Conservation (phyloP, 2,888 invertebrate species). For the Stenoptilia bipunctidactyla region DNA sequence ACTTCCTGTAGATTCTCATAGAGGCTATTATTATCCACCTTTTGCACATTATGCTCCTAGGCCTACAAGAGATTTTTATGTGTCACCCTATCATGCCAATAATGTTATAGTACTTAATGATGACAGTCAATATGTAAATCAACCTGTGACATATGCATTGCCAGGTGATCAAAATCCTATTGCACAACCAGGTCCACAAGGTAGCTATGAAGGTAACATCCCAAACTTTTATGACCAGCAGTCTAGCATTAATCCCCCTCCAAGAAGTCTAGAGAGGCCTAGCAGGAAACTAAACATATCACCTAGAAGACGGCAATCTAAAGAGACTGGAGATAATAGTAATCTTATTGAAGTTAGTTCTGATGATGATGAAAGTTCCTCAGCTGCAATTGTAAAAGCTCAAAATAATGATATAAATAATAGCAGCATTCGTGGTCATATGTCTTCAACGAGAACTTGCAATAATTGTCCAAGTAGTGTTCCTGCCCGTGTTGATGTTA, state of each 20-base stretch:
- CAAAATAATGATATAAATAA: conserved; percentile 10
- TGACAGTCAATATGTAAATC: conserved; percentile 31
- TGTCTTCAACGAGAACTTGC: conserved; percentile 13
- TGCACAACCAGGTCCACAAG: not conserved
- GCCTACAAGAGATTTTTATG: conserved; percentile 29
- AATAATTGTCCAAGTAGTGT: conserved; percentile 16
- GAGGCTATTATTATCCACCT: conserved; percentile 40
- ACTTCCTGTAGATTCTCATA: conserved; percentile 24
- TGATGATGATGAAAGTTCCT: conserved; percentile 54
- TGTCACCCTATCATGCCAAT: conserved; percentile 31
- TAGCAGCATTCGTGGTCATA: conserved; percentile 12
- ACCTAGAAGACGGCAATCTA: conserved; percentile 48
- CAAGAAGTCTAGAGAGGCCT: conserved; percentile 40
- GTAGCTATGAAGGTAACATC: not conserved
- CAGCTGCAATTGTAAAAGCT: conserved; percentile 5
- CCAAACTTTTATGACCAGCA: not conserved
- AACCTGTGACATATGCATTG: conserved; percentile 33
- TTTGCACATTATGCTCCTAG: conserved; percentile 29
- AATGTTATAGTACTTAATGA: conserved; percentile 40
- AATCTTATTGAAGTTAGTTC: conserved; percentile 62
- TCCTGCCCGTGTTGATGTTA: conserved; percentile 27
- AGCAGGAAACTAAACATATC: conserved; percentile 58
- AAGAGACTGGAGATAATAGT: conserved; percentile 37
- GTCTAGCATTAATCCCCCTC: not conserved
- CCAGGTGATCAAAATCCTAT: conserved; percentile 7